Conservation (phyloP, 2,113 vertebrate species). For the Pluvianellus socialis region DNA sequence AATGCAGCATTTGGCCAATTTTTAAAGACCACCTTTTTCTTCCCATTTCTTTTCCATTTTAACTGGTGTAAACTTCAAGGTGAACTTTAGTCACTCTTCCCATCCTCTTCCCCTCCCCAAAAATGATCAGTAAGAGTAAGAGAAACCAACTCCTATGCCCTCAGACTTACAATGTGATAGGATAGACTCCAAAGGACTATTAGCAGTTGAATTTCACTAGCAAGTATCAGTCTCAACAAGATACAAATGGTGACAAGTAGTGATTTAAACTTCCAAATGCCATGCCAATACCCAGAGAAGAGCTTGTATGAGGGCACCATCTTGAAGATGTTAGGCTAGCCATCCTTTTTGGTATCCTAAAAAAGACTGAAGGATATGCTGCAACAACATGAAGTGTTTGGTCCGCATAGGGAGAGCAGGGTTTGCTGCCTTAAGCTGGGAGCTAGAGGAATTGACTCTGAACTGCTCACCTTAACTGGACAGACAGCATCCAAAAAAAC, state of each 20-base stretch:
- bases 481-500: not conserved
- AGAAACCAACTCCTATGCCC: not conserved
- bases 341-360: not conserved
- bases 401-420: rapidly evolving
- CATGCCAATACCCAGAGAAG: not conserved
- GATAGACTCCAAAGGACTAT: not conserved
- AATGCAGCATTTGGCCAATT: not conserved
- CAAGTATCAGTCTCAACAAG: not conserved
- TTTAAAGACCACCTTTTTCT: not conserved
- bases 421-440: not conserved
- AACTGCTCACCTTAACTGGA: not conserved
- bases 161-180: not conserved
- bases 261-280: not conserved
- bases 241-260: not conserved
- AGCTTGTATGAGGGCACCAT: not conserved
- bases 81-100: not conserved
- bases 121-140: not conserved
- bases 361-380: not conserved
- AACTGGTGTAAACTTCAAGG: not conserved
- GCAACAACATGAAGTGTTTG: not conserved
- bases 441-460: not conserved
- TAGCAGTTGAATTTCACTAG: not conserved
- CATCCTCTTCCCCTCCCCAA: not conserved
- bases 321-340: not conserved
- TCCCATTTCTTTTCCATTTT: not conserved